Evolutionary conservation across 1,140 invertebrate species (phyloP).

Genomic region (Coenobita brevimanus): DNA sequence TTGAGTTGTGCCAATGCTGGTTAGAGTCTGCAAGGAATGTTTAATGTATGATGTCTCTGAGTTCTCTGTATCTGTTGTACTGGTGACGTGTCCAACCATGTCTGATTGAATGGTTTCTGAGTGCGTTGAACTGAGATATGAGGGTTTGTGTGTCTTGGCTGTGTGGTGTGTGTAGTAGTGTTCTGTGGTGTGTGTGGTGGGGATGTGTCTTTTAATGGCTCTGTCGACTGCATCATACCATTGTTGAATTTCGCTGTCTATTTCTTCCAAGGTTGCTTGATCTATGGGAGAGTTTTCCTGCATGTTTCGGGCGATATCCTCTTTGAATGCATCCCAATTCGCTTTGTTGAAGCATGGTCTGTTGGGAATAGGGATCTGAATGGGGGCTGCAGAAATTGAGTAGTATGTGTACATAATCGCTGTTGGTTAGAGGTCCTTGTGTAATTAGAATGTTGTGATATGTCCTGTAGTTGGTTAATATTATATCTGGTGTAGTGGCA

Average conservation of each 20-base stretch:
- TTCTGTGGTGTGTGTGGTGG: too few relatives aligned
- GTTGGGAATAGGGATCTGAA: background rate
- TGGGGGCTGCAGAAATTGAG: background rate
- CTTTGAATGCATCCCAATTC: background rate
- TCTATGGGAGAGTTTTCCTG: background rate
- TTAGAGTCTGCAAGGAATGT: too few relatives aligned
- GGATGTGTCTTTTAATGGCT: background rate
- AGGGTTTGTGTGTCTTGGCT: too few relatives aligned
- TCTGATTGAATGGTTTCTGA: too few relatives aligned
- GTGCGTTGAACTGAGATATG: too few relatives aligned
- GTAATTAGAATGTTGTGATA: background rate
- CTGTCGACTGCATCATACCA: background rate
- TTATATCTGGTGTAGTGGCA: conserved; percentile 22
- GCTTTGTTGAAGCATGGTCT: background rate
- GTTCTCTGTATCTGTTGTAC: too few relatives aligned
- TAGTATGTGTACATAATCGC: background rate
- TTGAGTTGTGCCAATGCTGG: too few relatives aligned
- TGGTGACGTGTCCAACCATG: too few relatives aligned
- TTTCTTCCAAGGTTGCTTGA: background rate
- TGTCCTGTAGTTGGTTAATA: conserved; percentile 7
- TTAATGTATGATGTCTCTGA: too few relatives aligned
- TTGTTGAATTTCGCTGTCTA: background rate
- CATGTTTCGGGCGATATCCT: background rate
- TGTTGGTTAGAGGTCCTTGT: background rate
- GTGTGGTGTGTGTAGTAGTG: too few relatives aligned